Evolutionary conservation across 2,888 invertebrate species (phyloP), one percentile per base, ranked within the genome.

Genomic region (Drosophila macrothrix): DNA sequence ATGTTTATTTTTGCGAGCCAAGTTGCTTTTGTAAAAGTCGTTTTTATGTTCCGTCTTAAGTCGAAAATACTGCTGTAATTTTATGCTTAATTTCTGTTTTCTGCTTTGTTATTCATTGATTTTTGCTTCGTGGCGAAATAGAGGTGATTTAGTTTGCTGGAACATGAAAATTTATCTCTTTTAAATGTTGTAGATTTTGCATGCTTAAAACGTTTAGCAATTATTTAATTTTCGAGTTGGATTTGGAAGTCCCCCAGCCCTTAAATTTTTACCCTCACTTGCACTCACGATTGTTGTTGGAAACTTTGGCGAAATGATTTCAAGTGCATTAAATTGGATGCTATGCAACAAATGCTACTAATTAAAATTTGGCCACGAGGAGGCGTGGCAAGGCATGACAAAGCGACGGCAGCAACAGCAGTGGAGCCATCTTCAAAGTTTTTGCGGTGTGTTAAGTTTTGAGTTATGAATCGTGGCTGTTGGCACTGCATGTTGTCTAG

Each of bases 241-340:
- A 68, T 67, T 56, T 76, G 66, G 56, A 56, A 65, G 67, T 49
- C 64, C 49, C 6, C 39, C 22, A 29, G 29, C 7, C 1, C n/a
- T 41, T 46, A 28, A 12, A 12, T 16, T 22, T 4, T 22, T 14
- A 19, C 41, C 7, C 28, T 10, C 59, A 29, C 65, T 46, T 55
- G 55, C 31, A 61, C 72, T 61, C 62, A 66, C 55, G 67, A 73
- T 73, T 74, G 76, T 74, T 73, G 69, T 69, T 58, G 58, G 60
- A 68, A 72, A 87, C 74, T 88, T 86, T 75, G 50, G 59, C 71
- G 54, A 82, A 87, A 89, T 87, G 78, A 84, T 89, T 87, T 87
- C 89, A 80, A 87, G 87, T 87, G 87, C 89, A 87, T 87, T 89
- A 87, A 89, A 87, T 89, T 84, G 82, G 82, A 76, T 77, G 89